Conservation (phyloP, 1,140 invertebrate species). For the Drosophila subpulchrella region DNA sequence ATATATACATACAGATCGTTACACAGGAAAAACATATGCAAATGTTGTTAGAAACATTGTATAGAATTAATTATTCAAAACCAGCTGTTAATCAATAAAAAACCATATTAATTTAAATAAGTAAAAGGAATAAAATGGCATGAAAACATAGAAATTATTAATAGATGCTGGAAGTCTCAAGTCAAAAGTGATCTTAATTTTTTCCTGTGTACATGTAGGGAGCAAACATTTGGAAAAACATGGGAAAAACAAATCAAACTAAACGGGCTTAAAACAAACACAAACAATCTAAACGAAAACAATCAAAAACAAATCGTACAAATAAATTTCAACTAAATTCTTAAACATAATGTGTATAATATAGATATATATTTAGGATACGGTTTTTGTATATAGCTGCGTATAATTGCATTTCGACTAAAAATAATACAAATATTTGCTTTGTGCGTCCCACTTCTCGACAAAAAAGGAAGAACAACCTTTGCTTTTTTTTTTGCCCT, state of each 20-base stretch:
- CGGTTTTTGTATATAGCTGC: conserved; percentile 44
- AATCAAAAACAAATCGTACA: conserved; percentile 53
- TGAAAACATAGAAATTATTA: not conserved
- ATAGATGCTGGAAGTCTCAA: not conserved
- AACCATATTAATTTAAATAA: not conserved
- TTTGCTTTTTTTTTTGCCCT: conserved; percentile 27
- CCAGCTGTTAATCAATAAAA: not conserved
- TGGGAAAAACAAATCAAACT: conserved; percentile 41
- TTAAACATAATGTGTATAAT: conserved; percentile 37
- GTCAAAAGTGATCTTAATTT: not conserved
- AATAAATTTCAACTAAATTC: conserved; percentile 70
- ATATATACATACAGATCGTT: conserved; percentile 22
- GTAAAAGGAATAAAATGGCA: not conserved
- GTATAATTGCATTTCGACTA: conserved; percentile 44
- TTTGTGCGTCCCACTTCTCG: conserved; percentile 26
- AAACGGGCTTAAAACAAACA: conserved; percentile 59
- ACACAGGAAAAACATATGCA: not conserved
- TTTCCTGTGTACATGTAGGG: conserved; percentile 13
- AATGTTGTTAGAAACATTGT: not conserved
- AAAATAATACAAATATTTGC: conserved; percentile 48
- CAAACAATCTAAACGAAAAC: conserved; percentile 54
- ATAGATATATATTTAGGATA: conserved; percentile 35
- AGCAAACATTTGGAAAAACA: conserved; percentile 24
- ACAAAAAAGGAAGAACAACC: conserved; percentile 33
- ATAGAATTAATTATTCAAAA: not conserved